phyloP scores from a whole-genome alignment of 2,797 vertebrate species.

The Pterois miles region DNA sequence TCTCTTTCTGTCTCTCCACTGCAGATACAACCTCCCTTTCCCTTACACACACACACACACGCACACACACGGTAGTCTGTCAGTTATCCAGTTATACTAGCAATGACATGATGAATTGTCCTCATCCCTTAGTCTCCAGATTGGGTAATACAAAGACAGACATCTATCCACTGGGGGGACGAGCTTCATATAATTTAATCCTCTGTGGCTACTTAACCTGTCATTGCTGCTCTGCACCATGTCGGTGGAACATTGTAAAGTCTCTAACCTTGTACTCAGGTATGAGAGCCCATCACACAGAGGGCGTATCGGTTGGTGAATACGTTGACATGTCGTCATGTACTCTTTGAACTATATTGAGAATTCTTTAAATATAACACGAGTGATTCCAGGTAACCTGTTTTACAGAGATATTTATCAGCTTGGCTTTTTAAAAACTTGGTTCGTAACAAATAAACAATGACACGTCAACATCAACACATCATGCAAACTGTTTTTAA shows the following conservation, averaged over 20 bases:
- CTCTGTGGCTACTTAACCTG: conserved; percentile 67
- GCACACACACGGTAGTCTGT: conserved; percentile 6
- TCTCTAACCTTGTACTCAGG: conserved; percentile 38
- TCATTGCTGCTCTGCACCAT: conserved; percentile 46
- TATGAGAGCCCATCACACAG: conserved; percentile 10
- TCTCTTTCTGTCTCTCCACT: not conserved
- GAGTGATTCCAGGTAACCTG: not conserved
- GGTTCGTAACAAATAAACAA: not conserved
- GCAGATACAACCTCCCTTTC: not conserved
- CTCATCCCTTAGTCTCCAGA: conserved; percentile 43
- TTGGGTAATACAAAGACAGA: conserved; percentile 54
- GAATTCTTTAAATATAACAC: not conserved
- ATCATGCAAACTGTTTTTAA: not conserved
- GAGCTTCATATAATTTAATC: conserved; percentile 63
- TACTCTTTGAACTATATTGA: not conserved
- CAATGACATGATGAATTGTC: conserved; percentile 56
- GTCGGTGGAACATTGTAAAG: conserved; percentile 46
- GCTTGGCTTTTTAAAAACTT: not conserved
- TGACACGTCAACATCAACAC: not conserved
- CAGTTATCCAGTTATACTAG: conserved; percentile 20
- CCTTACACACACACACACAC: not conserved
- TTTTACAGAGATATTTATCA: not conserved
- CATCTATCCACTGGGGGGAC: conserved; percentile 49
- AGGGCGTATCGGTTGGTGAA: not conserved
- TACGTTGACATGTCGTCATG: conserved; percentile 1